Evolutionary conservation across 2,888 invertebrate species (phyloP), one percentile per base, ranked within the genome.

Genomic region (Unio delphinus): DNA sequence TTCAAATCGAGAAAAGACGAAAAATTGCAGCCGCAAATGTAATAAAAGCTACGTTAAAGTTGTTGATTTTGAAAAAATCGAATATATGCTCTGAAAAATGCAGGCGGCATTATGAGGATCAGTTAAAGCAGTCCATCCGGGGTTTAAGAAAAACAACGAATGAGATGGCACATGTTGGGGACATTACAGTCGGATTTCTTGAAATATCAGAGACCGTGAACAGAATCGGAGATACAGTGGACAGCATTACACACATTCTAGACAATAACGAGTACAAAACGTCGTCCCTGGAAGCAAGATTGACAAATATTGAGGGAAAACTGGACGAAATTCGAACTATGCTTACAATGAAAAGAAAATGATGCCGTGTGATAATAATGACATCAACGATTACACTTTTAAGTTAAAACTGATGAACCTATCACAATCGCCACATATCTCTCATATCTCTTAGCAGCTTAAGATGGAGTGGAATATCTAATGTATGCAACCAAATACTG

Each of bases 331-430:
- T 75, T 83, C 83, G 61, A 88, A 87, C 92, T 2, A 93, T 96
- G 79, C 92, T 95, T 82, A 97, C 60, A 97, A 92, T 65, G 11
- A 45, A 15, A 59, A 59, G 59, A 59, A 59, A 65, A 0, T 45
- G 15, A 45, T 15, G 15, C 45, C 11, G 45, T 15, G 15, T 45
- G 11, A 45, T 45, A 15, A 45, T 15, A 11, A 45, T 15, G 8
- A 45, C 7, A 45, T 11, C 15, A 15, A 45, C 45, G 15, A 15
- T 45, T 45, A 45, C 45, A 34, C 8, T 34, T 34, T 8, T 7
- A 34, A 34, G 34, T 34, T 34, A 8, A 34, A 34, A 34, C 34
- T 34, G 8, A 34, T 34, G 34, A 8, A 34, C 34, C 8, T 34
- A 34, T 7, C 15, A 45, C 45, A 45, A 15, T 3, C 45, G 45